Evolutionary conservation across 1,140 invertebrate species (phyloP).

Genomic region (Drosophila melanica): DNA sequence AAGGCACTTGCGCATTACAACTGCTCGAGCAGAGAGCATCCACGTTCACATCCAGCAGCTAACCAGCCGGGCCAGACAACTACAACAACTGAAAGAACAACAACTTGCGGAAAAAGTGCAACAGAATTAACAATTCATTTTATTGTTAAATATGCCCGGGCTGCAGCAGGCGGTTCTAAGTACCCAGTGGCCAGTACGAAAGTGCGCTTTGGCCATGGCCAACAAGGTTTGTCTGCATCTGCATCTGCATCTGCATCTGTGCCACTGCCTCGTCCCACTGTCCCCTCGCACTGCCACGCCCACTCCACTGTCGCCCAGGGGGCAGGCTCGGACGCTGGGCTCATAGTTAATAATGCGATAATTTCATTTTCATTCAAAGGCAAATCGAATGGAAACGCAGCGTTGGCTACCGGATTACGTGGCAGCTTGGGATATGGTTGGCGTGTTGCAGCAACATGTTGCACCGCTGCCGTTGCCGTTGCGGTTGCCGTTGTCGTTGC

Average conservation of each 20-base stretch:
- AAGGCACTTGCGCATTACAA: slow-evolving; percentile 78
- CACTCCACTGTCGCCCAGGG: neutral
- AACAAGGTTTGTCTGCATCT: slow-evolving; percentile 64
- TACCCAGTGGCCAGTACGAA: neutral
- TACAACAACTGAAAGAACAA: slow-evolving; percentile 26
- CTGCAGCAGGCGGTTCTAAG: slow-evolving; percentile 37
- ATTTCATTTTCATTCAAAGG: slow-evolving; percentile 82
- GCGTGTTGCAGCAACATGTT: slow-evolving; percentile 80
- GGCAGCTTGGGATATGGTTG: slow-evolving; percentile 26
- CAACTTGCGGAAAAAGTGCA: slow-evolving; percentile 61
- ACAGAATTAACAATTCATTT: slow-evolving; percentile 82
- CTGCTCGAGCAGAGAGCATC: slow-evolving; percentile 44
- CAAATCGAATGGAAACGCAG: slow-evolving; percentile 68
- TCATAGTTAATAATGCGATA: slow-evolving; percentile 82
- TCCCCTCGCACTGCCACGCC: neutral
- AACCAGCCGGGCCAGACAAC: slow-evolving; percentile 17
- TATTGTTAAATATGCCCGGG: slow-evolving; percentile 74
- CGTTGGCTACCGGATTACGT: slow-evolving; percentile 68
- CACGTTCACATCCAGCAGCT: slow-evolving; percentile 23
- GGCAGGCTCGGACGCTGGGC: slow-evolving; percentile 11
- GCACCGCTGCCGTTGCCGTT: slow-evolving; percentile 26
- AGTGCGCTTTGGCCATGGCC: slow-evolving; percentile 48
- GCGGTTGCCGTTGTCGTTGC: slow-evolving; percentile 9
- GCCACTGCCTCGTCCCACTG: neutral
- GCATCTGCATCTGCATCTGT: slow-evolving; percentile 2